Conservation (phyloP, 2,888 invertebrate species). For the Apamea anceps region DNA sequence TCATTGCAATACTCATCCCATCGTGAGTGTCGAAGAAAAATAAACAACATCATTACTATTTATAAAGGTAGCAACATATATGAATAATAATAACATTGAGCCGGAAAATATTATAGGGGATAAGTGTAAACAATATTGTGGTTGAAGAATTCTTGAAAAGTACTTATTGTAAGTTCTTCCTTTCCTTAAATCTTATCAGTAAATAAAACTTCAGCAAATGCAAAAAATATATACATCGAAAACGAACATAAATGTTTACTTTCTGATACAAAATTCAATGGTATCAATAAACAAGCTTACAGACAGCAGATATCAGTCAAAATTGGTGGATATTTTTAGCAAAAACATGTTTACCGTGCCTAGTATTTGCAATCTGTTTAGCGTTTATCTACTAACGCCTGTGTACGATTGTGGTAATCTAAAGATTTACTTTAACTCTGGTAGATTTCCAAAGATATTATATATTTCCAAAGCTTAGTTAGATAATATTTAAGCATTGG, state of each 20-base stretch:
- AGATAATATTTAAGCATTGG: constrained; percentile 67
- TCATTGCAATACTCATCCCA: constrained; percentile 63
- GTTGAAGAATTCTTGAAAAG: not conserved
- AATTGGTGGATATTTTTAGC: constrained; percentile 47
- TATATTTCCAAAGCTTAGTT: constrained; percentile 68
- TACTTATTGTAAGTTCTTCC: not conserved
- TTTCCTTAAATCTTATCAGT: not conserved
- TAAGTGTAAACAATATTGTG: constrained; percentile 4
- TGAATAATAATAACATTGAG: constrained; percentile 34
- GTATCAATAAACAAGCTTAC: constrained; percentile 28
- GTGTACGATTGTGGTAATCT: constrained; percentile 68
- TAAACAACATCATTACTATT: constrained; percentile 62
- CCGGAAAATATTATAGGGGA: constrained; percentile 42
- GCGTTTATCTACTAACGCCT: constrained; percentile 61
- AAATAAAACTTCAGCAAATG: constrained; percentile 4
- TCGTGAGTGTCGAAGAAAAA: constrained; percentile 49
- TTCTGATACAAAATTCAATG: constrained; percentile 39
- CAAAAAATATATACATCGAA: constrained; percentile 21
- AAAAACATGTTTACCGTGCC: constrained; percentile 68
- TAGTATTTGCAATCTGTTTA: constrained; percentile 64
- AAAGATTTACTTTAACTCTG: constrained; percentile 56
- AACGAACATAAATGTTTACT: constrained; percentile 34
- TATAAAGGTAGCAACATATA: constrained; percentile 46
- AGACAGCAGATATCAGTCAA: constrained; percentile 51
- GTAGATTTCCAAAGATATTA: constrained; percentile 71